Conservation (phyloP, 2,888 invertebrate species). For the Limenitis camilla region DNA sequence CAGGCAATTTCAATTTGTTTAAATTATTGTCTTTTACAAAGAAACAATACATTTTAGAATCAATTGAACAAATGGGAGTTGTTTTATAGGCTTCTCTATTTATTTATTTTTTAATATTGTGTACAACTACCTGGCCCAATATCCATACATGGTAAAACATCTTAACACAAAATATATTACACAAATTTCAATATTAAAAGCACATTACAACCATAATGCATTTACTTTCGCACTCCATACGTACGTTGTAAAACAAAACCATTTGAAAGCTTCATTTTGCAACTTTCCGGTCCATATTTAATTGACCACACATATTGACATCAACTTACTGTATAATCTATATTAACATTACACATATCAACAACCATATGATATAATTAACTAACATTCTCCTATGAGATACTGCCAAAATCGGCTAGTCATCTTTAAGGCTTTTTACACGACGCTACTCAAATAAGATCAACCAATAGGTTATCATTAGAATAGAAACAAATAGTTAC, state of each 20-base stretch:
- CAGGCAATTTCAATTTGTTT: too few relatives aligned
- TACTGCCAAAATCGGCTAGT: constrained; percentile 50
- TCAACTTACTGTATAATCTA: constrained; percentile 37
- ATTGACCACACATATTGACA: constrained; percentile 69
- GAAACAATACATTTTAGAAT: too few relatives aligned
- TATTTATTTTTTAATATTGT: too few relatives aligned
- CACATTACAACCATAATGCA: constrained; percentile 12
- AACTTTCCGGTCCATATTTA: constrained; percentile 48
- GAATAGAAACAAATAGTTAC: too few relatives aligned
- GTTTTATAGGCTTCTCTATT: too few relatives aligned
- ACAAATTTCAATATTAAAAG: constrained; percentile 7
- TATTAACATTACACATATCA: constrained; percentile 49
- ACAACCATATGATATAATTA: constrained; percentile 63
- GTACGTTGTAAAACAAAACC: background rate
- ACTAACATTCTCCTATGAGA: constrained; percentile 63
- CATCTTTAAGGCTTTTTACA: constrained; percentile 30
- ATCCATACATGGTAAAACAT: too few relatives aligned
- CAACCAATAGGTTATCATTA: too few relatives aligned
- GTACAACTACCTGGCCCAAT: too few relatives aligned
- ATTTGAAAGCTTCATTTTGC: background rate
- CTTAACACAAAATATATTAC: background rate
- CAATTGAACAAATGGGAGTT: too few relatives aligned
- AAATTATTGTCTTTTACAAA: too few relatives aligned
- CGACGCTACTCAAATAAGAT: too few relatives aligned
- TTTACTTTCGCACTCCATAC: background rate